Conservation (phyloP, 2,888 invertebrate genomes). For the Aricia artaxerxes region DNA sequence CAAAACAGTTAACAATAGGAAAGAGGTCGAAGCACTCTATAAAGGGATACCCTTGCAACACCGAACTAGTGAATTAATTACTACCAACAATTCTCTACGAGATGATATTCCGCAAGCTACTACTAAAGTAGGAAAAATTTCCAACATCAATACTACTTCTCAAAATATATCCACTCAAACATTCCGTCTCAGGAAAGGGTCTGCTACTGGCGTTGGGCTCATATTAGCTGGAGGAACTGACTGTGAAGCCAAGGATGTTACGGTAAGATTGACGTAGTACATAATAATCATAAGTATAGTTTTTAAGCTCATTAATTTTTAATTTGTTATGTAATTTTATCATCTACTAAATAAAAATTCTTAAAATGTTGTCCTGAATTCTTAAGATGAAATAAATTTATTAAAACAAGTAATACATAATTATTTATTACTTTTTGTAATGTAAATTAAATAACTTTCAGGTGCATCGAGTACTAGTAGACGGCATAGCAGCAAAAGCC, state of each 20-base stretch:
- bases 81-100: not conserved
- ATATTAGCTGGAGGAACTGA: slow-evolving; percentile 94
- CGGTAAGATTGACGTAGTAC: slow-evolving; percentile 76
- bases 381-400: not conserved
- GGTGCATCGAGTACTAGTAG: slow-evolving; percentile 93
- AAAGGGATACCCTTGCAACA: not conserved
- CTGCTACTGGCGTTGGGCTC: slow-evolving; percentile 88
- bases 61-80: not conserved
- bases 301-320: not conserved
- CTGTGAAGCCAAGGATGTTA: slow-evolving; percentile 95
- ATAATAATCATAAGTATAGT: not conserved
- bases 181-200: slow-evolving; percentile 64
- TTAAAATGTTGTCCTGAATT: not conserved
- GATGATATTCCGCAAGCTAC: not conserved
- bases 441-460: slow-evolving; percentile 50
- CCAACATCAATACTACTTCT: slow-evolving; percentile 32
- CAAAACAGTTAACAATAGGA: slow-evolving; percentile 14
- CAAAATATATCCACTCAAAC: slow-evolving; percentile 54
- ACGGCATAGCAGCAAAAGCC: slow-evolving; percentile 92
- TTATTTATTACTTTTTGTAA: not conserved
- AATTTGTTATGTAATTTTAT: not conserved
- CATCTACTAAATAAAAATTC: not conserved
- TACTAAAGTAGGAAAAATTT: slow-evolving; percentile 26
- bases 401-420: not conserved
- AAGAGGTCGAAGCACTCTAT: not conserved